Conservation (phyloP, 2,888 invertebrate genomes). For the Aphidoletes aphidimyza region DNA sequence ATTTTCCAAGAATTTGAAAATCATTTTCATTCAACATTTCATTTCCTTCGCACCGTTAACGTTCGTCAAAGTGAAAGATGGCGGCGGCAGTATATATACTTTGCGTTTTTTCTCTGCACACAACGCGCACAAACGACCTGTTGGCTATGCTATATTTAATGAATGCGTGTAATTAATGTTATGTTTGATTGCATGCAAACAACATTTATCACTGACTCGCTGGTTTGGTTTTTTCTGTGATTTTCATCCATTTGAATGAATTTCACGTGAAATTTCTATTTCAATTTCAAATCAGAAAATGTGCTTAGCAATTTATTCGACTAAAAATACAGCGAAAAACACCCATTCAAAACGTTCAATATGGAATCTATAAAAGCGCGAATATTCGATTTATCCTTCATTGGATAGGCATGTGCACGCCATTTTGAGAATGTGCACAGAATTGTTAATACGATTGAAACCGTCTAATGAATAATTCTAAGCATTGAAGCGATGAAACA, state of each 20-base stretch:
- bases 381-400: background rate
- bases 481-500: background rate
- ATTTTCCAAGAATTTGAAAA: background rate
- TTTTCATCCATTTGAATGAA: background rate
- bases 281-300: background rate
- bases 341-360: background rate
- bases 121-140: background rate
- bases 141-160: background rate
- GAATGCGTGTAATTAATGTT: background rate
- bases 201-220: background rate
- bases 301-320: background rate
- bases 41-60: background rate
- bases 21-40: slow-evolving; percentile 31
- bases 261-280: background rate
- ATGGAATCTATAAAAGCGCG: background rate
- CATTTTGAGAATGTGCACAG: slow-evolving; percentile 13
- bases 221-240: background rate
- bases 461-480: background rate
- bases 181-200: slow-evolving; percentile 6
- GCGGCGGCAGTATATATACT: background rate
- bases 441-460: background rate
- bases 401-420: background rate
- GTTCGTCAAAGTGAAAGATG: slow-evolving; percentile 9
- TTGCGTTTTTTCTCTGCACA: background rate
- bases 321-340: background rate